phyloP scores from a whole-genome alignment of 2,888 invertebrate species.

The Siphlonurus alternatus region DNA sequence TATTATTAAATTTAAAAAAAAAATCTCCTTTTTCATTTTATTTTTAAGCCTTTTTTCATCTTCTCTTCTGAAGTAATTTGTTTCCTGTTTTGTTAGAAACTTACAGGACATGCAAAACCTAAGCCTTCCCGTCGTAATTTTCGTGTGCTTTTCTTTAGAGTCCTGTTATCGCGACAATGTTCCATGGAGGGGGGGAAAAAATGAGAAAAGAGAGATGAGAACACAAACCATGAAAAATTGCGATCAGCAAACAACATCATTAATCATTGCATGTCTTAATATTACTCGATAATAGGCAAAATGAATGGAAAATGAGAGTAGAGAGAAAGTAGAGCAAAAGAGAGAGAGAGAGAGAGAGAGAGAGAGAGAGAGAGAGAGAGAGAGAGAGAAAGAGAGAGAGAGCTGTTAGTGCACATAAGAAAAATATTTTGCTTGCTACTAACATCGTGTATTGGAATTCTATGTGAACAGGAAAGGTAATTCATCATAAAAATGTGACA shows the following conservation, averaged over 20 bases:
- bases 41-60: no score
- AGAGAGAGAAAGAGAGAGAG: neutral
- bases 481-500: neutral
- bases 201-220: no score
- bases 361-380: constrained; percentile 1
- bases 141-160: no score
- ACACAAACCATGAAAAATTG: neutral
- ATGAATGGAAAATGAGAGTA: neutral
- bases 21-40: no score
- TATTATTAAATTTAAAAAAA: no score
- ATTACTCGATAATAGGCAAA: neutral
- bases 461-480: neutral
- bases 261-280: neutral
- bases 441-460: neutral
- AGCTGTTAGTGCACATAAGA: neutral
- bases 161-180: no score
- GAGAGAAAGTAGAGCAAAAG: neutral
- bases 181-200: no score
- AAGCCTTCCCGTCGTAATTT: no score
- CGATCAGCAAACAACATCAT: constrained; percentile 1
- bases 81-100: no score
- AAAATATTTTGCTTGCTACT: no score
- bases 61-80: no score
- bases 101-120: no score
- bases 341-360: neutral